Evolutionary conservation across 2,888 invertebrate genomes (phyloP), one percentile per base, ranked within the genome.

Genomic region (Sarcophaga rosellei): DNA sequence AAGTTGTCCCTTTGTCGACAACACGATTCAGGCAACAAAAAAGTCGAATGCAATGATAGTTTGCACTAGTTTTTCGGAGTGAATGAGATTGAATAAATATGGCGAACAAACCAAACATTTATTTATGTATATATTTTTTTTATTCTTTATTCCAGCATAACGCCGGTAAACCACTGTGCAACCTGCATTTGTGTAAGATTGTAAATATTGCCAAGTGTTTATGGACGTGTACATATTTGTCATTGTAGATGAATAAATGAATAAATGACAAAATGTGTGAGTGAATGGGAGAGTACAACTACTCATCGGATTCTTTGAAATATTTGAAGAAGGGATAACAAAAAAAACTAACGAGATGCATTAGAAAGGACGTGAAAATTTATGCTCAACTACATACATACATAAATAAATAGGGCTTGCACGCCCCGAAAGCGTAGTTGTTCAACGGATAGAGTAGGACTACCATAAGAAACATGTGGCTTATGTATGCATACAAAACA

Each of bases 301-400:
- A 21, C 77, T 72, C 69, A 78, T 57, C 35, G n/a, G 68, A 69
- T 23, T 69, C 45, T 63, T 70, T 65, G 70, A 21, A 76, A 65
- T 65, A 17, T 78, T 20, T 44, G 5, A 23, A 69, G 17, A 62
- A 68, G 17, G 6, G 6, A 35, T 35, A n/a, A n/a, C n/a, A n/a
- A n/a, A 61, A 35, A 73, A 65, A 59, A 78, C 44, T 2, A 70
- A 69, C 65, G 81, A 81, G 59, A 72, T 85, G 69, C 53, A 70
- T 77, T 53, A 21, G 6, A 47, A 68, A 62, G 53, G 10, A 47
- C 45, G 20, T 44, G 4, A 11, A 35, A 8, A 15, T 62, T 11
- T 62, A 12, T 21, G 12, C 62, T 12, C 12, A 12, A 6, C 35
- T 35, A 35, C 23, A 23, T 63, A 11, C 47, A 12, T 47, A 47